Conservation (phyloP, 2,797 vertebrate genomes). For the Enteromius unitaeniatus region DNA sequence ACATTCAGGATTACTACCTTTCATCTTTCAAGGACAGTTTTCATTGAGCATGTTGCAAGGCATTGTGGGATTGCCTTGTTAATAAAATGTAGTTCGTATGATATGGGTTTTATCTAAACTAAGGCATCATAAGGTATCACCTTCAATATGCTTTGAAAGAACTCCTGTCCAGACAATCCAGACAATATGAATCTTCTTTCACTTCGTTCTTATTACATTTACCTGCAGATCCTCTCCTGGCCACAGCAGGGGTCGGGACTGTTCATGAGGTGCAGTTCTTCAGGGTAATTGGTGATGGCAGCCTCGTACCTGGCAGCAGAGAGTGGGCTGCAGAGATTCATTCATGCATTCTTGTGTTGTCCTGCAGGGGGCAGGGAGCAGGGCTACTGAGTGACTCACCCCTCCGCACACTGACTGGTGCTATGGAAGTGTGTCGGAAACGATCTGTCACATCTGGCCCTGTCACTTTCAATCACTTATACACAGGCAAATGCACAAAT, state of each 20-base stretch:
- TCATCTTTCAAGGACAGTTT: background rate
- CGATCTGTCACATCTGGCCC: slow-evolving; percentile 94
- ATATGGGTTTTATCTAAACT: background rate
- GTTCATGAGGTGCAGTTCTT: slow-evolving; percentile 88
- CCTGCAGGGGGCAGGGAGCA: slow-evolving; percentile 84
- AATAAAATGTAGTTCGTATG: background rate
- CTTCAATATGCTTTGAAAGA: background rate
- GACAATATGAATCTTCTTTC: background rate
- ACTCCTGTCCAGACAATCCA: background rate
- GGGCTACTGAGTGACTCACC: slow-evolving; percentile 84
- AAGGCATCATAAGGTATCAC: background rate
- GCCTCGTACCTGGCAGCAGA: slow-evolving; percentile 95
- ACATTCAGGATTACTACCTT: background rate
- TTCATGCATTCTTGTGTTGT: slow-evolving; percentile 91
- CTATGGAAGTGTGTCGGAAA: slow-evolving; percentile 92
- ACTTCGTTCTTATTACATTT: slow-evolving; percentile 65
- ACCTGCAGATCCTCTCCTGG: slow-evolving; percentile 83
- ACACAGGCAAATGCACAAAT: slow-evolving; percentile 56
- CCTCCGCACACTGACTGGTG: slow-evolving; percentile 86
- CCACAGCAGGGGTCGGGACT: slow-evolving; percentile 77
- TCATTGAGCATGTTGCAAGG: background rate
- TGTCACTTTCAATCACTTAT: slow-evolving; percentile 88
- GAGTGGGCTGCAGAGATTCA: slow-evolving; percentile 93
- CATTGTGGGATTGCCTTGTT: background rate
- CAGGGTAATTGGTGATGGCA: slow-evolving; percentile 93